Base-by-base conservation (phyloP, 2,888 invertebrate species). In the Hypomecis atomaria region DNA sequence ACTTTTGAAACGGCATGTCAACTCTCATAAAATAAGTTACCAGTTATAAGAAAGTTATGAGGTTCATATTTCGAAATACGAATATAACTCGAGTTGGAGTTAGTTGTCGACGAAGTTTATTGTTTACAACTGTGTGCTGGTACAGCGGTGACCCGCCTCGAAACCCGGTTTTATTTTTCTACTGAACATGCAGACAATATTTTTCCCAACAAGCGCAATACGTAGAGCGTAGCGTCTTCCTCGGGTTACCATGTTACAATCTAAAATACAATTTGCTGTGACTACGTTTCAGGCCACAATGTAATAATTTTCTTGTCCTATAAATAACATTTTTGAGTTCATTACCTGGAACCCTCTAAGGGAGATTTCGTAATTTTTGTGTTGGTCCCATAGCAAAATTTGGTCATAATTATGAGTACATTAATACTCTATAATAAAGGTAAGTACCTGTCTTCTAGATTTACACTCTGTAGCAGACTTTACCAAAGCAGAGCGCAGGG, bases 11-110 rank as follows among this genome's bases (percentile, higher is more conserved):
- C 13, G n/a, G 7, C 23, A 47, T 49, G 37, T 53, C n/a, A 44
- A 52, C 47, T 50, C 45, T 36, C 42, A 11, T 65, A 59, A 56
- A 59, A 55, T 49, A 54, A 59, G 40, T 50, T 44, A 45, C 11
- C 40, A 48, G n/a, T 40, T 56, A 33, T 0, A 44, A 36, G 11
- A 38, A 44, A 62, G 13, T 54, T 37, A 54, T 33, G 48, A 55
- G 36, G 43, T 55, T 59, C 47, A 43, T 40, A 53, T 50, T n/a
- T 33, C n/a, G 5, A 3, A 50, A 50, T 11, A 45, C 13, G n/a
- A 8, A 42, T 13, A n/a, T 54, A 43, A 42, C 44, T 37, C 55
- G 36, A 43, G 5, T 13, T 42, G 34, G 37, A 62, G 45, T 38
- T 40, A 37, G 45, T 50, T 56, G 53, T 34, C 38, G 10, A 44